Evolutionary conservation across 2,113 vertebrate genomes (phyloP), one percentile per base, ranked within the genome.

Genomic region (Xenopus laevis): DNA sequence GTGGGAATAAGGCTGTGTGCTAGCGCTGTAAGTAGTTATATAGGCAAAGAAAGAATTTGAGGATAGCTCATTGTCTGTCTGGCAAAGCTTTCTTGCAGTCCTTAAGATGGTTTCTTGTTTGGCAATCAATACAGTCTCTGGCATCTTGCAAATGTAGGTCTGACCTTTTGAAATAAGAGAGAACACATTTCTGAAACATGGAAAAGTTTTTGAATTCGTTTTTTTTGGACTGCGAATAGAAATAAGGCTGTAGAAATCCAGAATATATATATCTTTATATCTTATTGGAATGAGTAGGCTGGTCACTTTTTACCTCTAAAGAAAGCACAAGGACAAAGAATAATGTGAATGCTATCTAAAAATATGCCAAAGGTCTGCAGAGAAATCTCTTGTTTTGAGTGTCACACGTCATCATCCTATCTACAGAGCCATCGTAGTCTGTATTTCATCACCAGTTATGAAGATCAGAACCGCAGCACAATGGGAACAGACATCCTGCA

Each of bases 401-500:
- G 53, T 67, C 55, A 60, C 44, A 50, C 9, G 23, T 8, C 55
- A 74, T 58, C 33, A 46, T 21, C 21, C 11, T 33, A 74, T 60
- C 65, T 50, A 21, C 20, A 52, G 57, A 18, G 10, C 62, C 62
- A 65, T 73, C 20, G 40, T 30, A 65, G 63, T 20, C 18, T 58
- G 55, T 20, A 73, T 73, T 45, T 15, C 71, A 33, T 65, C 30
- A 61, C 21, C 23, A 30, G 45, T 45, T 13, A 50, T 40, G 17
- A 62, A 21, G 55, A 68, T 52, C 17, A 67, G 52, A 60, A 40
- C 21, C 15, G 4, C 12, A n/a, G 17, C 30, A 61, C 71, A 82
- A 70, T 74, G 66, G 27, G n/a, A 73, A 68, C 64, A 74, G 30
- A 62, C 1, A 30, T 21, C 71, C 10, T 65, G 50, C 0, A 60